These are phyloP conservation scores for Numenius arquata DNA, from an alignment of 2,113 vertebrate species.

Conservation along the genomic window DNA sequence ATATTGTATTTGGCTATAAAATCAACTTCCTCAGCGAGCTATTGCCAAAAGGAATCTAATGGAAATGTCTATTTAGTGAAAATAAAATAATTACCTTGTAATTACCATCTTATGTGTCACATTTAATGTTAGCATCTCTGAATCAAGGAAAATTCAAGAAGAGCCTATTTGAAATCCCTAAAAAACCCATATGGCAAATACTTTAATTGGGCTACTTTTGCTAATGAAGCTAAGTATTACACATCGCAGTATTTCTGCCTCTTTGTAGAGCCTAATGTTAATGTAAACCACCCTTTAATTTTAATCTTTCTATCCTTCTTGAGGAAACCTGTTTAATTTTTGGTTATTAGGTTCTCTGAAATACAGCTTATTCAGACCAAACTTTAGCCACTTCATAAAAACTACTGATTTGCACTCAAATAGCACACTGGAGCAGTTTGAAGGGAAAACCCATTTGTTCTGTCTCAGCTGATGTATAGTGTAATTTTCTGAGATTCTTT, in stretches of 20 bases:
- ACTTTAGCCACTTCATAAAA: constrained; percentile 40
- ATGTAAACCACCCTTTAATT: background rate
- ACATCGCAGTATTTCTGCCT: constrained; percentile 6
- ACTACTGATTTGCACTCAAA: constrained; percentile 25
- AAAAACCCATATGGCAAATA: constrained; percentile 34
- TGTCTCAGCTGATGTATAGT: constrained; percentile 60
- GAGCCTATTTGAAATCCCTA: constrained; percentile 41
- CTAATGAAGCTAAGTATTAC: constrained; percentile 27
- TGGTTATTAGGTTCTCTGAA: constrained; percentile 10
- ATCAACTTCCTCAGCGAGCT: constrained; percentile 41
- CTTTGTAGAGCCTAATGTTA: background rate
- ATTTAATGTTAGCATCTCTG: constrained; percentile 31
- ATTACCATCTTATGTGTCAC: constrained; percentile 41
- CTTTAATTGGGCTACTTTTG: constrained; percentile 62
- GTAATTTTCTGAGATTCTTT: constrained; percentile 68
- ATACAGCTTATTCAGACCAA: background rate
- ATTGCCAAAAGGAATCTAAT: constrained; percentile 30
- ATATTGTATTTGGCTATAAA: constrained; percentile 50
- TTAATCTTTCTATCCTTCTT: constrained; percentile 3
- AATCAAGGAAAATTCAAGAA: constrained; percentile 55
- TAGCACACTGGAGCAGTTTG: background rate
- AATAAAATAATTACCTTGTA: constrained; percentile 61
- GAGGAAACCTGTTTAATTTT: background rate
- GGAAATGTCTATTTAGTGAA: constrained; percentile 31
- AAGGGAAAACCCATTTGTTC: constrained; percentile 33